Evolutionary conservation across 1,140 invertebrate species (phyloP), one percentile per base, ranked within the genome.

Genomic region (Macrosteles quadrilineatus): DNA sequence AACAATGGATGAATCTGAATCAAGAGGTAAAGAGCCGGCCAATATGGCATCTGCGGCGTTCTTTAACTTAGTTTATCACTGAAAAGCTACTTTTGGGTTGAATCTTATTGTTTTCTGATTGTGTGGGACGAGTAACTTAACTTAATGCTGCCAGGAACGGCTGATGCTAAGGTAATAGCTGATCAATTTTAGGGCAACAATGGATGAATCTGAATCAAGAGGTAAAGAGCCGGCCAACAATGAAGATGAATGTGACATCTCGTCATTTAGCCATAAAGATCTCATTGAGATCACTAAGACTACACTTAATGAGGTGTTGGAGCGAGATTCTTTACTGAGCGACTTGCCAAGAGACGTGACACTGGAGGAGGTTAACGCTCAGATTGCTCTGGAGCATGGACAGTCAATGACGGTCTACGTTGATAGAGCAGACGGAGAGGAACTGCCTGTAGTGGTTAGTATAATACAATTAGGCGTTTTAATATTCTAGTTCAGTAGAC

Each of bases 381-480:
- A 90, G 82, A 85, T 90, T 72, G 88, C 89, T 40, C 84, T 91
- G 6, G 87, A 88, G 73, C 85, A 90, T 80, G 90, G 90, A 1
- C 86, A 90, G 72, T 88, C 88, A n/a, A 91, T 91, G 73, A 88
- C 87, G 3, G 81, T 91, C 1, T 85, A 83, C 72, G 77, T 91
- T 29, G 76, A 82, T 12, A 82, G 88, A 76, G 86, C 86, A 71
- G 84, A 85, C 75, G 86, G 86, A 72, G 79, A 84, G 74, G 73
- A 83, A 4, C 78, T 90, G 72, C 84, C 84, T 76, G 84, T 91
- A 65, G 88, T 91, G 69, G 90, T 91, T 80, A n/a, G n/a, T n/a
- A n/a, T n/a, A n/a, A n/a, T n/a, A n/a, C n/a, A n/a, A n/a, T n/a
- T n/a, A n/a, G n/a, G n/a, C n/a, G n/a, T n/a, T n/a, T n/a, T n/a